Evolutionary conservation across 1,140 invertebrate species (phyloP).

Genomic region (Cydia fagiglandana): DNA sequence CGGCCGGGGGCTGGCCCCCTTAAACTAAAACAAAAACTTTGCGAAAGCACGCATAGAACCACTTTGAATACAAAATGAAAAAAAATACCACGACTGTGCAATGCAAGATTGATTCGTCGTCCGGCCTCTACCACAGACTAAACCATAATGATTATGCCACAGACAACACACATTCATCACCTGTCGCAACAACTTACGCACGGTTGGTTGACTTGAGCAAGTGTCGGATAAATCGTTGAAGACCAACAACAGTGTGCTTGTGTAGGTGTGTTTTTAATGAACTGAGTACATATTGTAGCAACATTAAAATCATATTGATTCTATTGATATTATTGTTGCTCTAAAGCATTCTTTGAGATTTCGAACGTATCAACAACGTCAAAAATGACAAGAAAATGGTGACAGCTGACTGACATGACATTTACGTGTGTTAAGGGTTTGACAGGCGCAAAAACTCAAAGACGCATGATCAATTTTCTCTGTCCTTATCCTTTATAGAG

Average conservation of each 20-base stretch:
- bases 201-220: too few relatives aligned
- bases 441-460: conserved; percentile 49
- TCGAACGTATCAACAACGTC: conserved; percentile 23
- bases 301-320: too few relatives aligned
- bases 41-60: not conserved
- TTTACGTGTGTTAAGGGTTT: conserved; percentile 32
- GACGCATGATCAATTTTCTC: conserved; percentile 69
- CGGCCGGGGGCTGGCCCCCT: not conserved
- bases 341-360: not conserved
- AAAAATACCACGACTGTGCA: not conserved
- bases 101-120: conserved; percentile 6
- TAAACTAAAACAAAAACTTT: not conserved
- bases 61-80: not conserved
- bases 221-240: too few relatives aligned
- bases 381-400: not conserved
- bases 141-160: not conserved
- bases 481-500: conserved; percentile 43
- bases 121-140: not conserved
- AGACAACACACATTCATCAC: not conserved
- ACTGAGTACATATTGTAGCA: too few relatives aligned
- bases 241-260: too few relatives aligned
- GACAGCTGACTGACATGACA: conserved; percentile 35
- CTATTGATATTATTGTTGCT: not conserved
- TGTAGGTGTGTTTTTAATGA: too few relatives aligned
- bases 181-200: conserved; percentile 1